Percentiles rank a stretch among this genome's conserved stretches.
These are phyloP conservation scores for Drosophila nigrodunni DNA, from an alignment of 1,140 invertebrate genomes.

Conservation along the genomic window DNA sequence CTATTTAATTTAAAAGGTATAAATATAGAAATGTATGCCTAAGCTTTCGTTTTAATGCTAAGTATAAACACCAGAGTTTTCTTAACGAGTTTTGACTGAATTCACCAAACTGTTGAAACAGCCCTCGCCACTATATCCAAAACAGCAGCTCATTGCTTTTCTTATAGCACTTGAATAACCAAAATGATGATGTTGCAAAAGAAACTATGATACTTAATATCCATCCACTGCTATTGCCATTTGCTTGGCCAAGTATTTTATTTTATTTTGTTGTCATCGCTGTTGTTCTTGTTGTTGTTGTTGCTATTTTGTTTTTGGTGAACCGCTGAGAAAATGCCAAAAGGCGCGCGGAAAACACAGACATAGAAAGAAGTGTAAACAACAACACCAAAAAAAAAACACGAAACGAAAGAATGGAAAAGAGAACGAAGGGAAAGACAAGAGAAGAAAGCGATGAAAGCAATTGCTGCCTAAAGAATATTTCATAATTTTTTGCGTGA, in stretches of 20 bases:
- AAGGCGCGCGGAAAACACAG: slow-evolving; percentile 62
- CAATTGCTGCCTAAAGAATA: slow-evolving; percentile 69
- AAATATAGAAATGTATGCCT: no score
- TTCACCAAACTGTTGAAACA: background rate
- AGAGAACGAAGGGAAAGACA: slow-evolving; percentile 19
- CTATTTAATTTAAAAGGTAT: no score
- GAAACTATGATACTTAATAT: slow-evolving; percentile 78
- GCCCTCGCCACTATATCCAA: slow-evolving; percentile 36
- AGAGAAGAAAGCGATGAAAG: slow-evolving; percentile 37
- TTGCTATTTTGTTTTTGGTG: slow-evolving; percentile 24
- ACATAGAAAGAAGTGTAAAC: slow-evolving; percentile 61
- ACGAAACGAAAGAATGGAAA: slow-evolving; percentile 8
- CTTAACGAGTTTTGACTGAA: no score
- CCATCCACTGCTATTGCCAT: slow-evolving; percentile 68
- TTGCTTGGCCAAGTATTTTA: slow-evolving; percentile 57
- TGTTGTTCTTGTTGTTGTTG: slow-evolving; percentile 27
- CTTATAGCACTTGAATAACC: slow-evolving; percentile 45
- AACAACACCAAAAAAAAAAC: slow-evolving; percentile 56
- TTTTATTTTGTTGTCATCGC: slow-evolving; percentile 27
- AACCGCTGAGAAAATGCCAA: slow-evolving; percentile 49
- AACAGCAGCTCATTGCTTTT: slow-evolving; percentile 37
- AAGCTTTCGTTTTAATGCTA: no score
- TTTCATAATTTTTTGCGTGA: slow-evolving; percentile 83
- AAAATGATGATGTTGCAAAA: slow-evolving; percentile 79
- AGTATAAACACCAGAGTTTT: background rate